These are phyloP conservation scores for Mactra quadrangularis DNA, from an alignment of 1,140 invertebrate species.

Conservation along the genomic window DNA sequence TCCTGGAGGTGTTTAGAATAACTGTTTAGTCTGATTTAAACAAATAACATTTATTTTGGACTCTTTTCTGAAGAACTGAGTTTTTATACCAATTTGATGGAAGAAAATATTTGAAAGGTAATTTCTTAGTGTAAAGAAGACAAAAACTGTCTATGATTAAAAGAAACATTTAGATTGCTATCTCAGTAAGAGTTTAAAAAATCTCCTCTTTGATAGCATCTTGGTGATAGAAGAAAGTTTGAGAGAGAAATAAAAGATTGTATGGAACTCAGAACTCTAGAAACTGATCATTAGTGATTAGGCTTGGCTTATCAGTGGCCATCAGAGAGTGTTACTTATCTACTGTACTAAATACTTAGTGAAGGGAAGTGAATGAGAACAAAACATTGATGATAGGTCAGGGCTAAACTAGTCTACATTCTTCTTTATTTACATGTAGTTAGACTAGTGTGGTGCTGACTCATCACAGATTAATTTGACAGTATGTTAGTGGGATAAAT, in stretches of 20 bases:
- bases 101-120: neutral
- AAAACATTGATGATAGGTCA: no score
- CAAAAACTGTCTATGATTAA: neutral
- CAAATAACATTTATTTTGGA: constrained; percentile 18
- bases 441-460: no score
- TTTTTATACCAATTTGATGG: neutral
- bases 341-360: constrained; percentile 32
- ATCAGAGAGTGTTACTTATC: constrained; percentile 20
- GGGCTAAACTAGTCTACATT: no score
- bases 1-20: neutral
- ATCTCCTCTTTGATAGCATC: constrained; percentile 11
- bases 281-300: neutral
- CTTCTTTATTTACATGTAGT: no score
- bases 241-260: constrained; percentile 19
- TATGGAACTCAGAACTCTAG: no score
- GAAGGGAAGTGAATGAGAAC: constrained; percentile 33
- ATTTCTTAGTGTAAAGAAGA: neutral
- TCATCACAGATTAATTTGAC: no score
- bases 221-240: neutral
- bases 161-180: neutral
- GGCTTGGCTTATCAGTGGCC: constrained; percentile 22
- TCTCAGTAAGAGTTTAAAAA: neutral
- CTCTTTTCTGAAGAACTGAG: neutral
- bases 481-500: no score
- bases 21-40: constrained; percentile 14